Evolutionary conservation across 2,888 invertebrate species (phyloP), one percentile per base, ranked within the genome.

Genomic region (Lithophane ornitopus): DNA sequence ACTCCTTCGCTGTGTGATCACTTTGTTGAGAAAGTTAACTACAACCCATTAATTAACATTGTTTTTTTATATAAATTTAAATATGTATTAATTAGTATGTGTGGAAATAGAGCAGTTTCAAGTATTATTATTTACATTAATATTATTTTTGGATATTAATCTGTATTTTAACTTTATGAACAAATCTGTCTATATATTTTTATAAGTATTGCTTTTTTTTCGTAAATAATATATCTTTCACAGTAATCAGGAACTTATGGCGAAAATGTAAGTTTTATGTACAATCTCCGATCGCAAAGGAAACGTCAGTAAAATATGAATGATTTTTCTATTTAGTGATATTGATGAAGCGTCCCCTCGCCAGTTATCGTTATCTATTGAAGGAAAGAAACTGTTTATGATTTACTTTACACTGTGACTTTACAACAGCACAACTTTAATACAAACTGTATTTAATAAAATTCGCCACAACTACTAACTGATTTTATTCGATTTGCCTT

Each of bases 361-460:
- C 72, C 62, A 70, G 78, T 56, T 82, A 28, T 46, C 69, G 56
- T 82, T 67, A 72, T 44, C 34, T 70, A 67, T 52, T 78, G 56
- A 85, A 82, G 84, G 86, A 82, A 77, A 82, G 66, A 86, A 83
- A 82, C 85, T 70, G 39, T 52, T 67, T 39, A 19, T 56, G 75
- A 58, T 75, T 74, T 46, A 61, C n/a, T 74, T 61, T 54, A 61
- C 78, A 81, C 16, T 52, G 74, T 52, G 75, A 44, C 49, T 8
- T 16, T 2, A 34, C 6, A 41, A 41, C 14, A 26, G 49, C 19
- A 41, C 28, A 44, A 44, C 9, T 52, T 26, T 22, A 28, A 49
- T 72, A n/a, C 1, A 19, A 28, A 41, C 2, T 67, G 0, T n/a
- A 34, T 11, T 61, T 14, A 34, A 11, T 34, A 16, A 28, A 9